These are phyloP conservation scores for Genyomyrus donnyi DNA, from an alignment of 2,113 vertebrate species.

Conservation along the genomic window DNA sequence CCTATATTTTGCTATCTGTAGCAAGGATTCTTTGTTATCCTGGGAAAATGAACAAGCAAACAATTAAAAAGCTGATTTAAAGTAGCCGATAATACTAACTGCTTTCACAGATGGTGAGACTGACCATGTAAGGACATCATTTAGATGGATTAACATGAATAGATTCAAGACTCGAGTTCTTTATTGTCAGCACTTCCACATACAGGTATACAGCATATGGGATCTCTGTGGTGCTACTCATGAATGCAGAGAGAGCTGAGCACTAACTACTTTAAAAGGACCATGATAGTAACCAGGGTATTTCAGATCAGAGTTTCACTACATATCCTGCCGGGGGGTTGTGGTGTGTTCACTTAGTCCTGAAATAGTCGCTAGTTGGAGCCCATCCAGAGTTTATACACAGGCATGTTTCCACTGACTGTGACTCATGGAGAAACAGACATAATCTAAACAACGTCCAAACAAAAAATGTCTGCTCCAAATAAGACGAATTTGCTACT, in stretches of 20 bases:
- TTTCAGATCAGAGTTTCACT: background rate
- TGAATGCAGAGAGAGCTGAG: background rate
- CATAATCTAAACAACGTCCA: constrained; percentile 13
- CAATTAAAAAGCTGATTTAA: background rate
- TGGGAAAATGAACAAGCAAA: background rate
- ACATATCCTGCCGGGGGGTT: background rate
- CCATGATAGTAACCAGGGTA: background rate
- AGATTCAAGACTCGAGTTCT: background rate
- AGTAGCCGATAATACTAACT: background rate
- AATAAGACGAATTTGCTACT: background rate
- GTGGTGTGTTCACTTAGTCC: background rate
- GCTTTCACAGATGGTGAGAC: background rate
- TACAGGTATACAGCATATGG: background rate
- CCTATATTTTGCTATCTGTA: background rate
- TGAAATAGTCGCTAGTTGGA: constrained; percentile 6
- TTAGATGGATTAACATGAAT: background rate
- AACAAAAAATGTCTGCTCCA: background rate
- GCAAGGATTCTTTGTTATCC: background rate
- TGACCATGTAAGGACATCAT: background rate
- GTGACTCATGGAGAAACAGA: constrained; percentile 11
- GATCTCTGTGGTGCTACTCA: background rate
- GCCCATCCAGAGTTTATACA: constrained; percentile 13
- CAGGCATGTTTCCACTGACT: constrained; percentile 2
- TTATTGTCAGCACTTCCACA: background rate
- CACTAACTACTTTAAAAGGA: background rate